These are phyloP conservation scores for Trematomus bernacchii DNA, from an alignment of 2,797 vertebrate species.

Conservation along the genomic window DNA sequence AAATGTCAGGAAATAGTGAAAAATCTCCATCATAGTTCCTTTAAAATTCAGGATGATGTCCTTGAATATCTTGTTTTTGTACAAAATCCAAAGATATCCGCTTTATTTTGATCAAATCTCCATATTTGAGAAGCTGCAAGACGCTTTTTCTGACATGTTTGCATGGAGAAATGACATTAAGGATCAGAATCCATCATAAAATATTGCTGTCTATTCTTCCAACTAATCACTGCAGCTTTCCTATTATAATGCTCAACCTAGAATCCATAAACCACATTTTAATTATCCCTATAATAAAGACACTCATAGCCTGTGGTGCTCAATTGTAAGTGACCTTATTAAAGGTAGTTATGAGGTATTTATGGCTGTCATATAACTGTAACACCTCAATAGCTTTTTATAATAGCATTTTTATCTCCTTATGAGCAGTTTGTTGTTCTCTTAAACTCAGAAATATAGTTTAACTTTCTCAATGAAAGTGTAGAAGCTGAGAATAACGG, in stretches of 20 bases:
- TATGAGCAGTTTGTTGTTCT: background rate
- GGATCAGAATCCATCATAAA: too few relatives aligned
- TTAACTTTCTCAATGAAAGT: constrained; percentile 29
- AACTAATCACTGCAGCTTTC: too few relatives aligned
- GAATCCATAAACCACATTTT: constrained; percentile 5
- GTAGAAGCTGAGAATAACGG: background rate
- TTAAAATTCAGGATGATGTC: too few relatives aligned
- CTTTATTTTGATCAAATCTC: too few relatives aligned
- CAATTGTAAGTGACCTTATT: constrained; percentile 2
- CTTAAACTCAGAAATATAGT: background rate
- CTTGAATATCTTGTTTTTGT: too few relatives aligned
- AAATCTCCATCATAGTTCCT: too few relatives aligned
- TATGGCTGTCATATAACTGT: constrained; percentile 2
- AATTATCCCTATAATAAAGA: constrained; percentile 11
- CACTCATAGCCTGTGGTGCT: background rate
- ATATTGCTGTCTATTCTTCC: too few relatives aligned
- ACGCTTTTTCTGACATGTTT: too few relatives aligned
- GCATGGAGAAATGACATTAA: too few relatives aligned
- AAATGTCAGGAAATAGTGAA: too few relatives aligned
- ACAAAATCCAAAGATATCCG: too few relatives aligned
- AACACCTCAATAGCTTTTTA: background rate
- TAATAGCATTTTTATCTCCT: background rate
- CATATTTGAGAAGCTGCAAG: too few relatives aligned
- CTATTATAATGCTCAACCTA: constrained; percentile 7
- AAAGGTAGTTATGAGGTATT: background rate